Evolutionary conservation across 2,113 vertebrate genomes (phyloP).

Genomic region (Puffinus mauretanicus): DNA sequence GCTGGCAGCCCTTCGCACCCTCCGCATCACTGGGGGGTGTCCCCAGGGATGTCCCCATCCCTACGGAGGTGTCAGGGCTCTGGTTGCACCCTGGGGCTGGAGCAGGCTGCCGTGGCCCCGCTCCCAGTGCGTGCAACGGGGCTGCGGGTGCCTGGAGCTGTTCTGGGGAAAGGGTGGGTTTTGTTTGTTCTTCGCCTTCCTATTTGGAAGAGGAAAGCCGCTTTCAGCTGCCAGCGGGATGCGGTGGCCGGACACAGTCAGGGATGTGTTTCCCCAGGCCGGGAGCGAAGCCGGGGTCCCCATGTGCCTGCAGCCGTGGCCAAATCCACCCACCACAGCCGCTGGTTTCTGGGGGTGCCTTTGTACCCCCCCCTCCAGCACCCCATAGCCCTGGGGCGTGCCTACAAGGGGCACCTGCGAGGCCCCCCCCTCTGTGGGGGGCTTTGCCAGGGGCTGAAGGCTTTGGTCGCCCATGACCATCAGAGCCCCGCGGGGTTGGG

Average conservation of each 20-base stretch:
- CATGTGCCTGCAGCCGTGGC: background rate
- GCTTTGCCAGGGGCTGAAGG: background rate
- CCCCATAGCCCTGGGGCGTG: background rate
- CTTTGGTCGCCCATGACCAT: background rate
- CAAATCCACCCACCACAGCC: accelerated
- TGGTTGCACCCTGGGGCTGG: background rate
- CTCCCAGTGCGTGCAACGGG: accelerated
- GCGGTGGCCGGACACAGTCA: background rate
- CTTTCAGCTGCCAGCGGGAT: background rate
- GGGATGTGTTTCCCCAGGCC: background rate
- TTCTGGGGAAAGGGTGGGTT: background rate
- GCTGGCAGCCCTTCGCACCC: background rate
- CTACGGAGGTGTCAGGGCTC: accelerated
- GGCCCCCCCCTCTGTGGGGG: background rate
- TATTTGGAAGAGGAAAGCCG: background rate
- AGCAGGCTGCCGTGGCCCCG: background rate
- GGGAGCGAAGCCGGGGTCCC: background rate
- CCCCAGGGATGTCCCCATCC: background rate
- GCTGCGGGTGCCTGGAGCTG: background rate
- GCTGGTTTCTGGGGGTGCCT: too few relatives aligned
- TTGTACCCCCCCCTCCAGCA: background rate
- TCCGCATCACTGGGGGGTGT: background rate
- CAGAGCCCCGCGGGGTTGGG: accelerated
- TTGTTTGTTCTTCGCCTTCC: slow-evolving; percentile 26
- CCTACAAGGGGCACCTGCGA: background rate